Base-by-base conservation (phyloP, 2,888 invertebrate species). In the Polia nebulosa region DNA sequence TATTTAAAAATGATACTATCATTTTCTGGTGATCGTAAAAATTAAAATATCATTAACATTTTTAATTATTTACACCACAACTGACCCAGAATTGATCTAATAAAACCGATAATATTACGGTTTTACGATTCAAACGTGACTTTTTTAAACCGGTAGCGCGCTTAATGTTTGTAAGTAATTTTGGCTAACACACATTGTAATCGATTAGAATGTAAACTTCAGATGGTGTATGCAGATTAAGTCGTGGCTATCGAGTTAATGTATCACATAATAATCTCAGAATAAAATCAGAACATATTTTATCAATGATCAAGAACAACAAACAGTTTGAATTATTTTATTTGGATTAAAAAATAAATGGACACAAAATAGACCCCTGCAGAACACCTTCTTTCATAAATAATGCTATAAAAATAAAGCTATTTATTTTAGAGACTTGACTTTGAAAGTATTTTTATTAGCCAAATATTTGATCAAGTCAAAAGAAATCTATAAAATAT, bases 21-120 rank as follows among this genome's bases (percentile, higher is more conserved):
- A 69, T 62, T 67, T 61, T 82, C 51, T 76, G 55, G 59, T 63
- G 47, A 68, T 64, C 61, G 63, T 61, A 8, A 68, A 61, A 75
- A 83, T 78, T 82, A 75, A 53, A 78, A 78, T 70, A 72, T 44
- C 36, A 81, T 81, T 82, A 61, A 69, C 78, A 73, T 81, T 71
- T 75, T 78, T 67, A 83, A 73, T 74, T 78, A 78, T 78, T 58
- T 59, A 65, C 69, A 73, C 69, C 63, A 64, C 27, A 67, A 52
- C 41, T 73, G 70, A 78, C 75, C 75, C 47, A 78, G 29, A 58
- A 69, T 32, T 17, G 36, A 45, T 59, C 36, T 52, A 73, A 66
- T 72, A 73, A 81, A 74, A 75, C 47, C 57, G 59, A 80, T 78
- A 62, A 22, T 62, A 66, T 62, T 64, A 56, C 61, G 64, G 59